Evolutionary conservation across 2,797 vertebrate genomes (phyloP).

Genomic region (Leuciscus waleckii): DNA sequence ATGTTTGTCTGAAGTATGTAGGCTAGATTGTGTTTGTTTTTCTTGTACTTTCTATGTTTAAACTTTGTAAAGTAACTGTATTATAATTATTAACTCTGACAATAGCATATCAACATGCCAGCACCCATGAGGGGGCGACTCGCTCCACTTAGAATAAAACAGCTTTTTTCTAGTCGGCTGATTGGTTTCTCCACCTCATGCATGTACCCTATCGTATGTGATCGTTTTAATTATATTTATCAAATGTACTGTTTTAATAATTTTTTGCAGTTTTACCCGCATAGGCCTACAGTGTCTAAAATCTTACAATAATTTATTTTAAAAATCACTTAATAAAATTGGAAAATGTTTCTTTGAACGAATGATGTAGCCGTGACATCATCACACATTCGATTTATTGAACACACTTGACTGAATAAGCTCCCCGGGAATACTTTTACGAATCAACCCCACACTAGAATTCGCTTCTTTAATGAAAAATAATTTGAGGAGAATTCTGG

Average conservation of each 20-base stretch:
- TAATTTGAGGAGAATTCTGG: background rate
- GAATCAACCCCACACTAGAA: background rate
- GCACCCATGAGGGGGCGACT: conserved; percentile 16
- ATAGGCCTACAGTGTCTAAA: background rate
- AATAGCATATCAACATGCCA: background rate
- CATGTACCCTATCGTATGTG: too few relatives aligned
- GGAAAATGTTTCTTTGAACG: background rate
- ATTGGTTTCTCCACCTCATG: background rate
- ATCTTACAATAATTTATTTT: background rate
- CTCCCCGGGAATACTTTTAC: background rate
- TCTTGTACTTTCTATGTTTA: background rate
- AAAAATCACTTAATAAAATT: background rate
- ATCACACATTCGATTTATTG: background rate
- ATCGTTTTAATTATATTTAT: background rate
- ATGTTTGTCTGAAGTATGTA: background rate
- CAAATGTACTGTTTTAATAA: background rate
- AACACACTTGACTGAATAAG: background rate
- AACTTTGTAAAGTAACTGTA: too few relatives aligned
- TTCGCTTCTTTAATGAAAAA: background rate
- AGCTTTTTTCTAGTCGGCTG: background rate
- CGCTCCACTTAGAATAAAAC: background rate
- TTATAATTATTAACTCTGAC: background rate
- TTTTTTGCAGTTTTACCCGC: background rate
- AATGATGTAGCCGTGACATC: conserved; percentile 1
- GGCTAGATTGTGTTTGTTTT: background rate